A percentile compares a stretch with the other conserved stretches of the same genome.
phyloP scores from a whole-genome alignment of 1,140 invertebrate species.

The Bombus confusus region DNA sequence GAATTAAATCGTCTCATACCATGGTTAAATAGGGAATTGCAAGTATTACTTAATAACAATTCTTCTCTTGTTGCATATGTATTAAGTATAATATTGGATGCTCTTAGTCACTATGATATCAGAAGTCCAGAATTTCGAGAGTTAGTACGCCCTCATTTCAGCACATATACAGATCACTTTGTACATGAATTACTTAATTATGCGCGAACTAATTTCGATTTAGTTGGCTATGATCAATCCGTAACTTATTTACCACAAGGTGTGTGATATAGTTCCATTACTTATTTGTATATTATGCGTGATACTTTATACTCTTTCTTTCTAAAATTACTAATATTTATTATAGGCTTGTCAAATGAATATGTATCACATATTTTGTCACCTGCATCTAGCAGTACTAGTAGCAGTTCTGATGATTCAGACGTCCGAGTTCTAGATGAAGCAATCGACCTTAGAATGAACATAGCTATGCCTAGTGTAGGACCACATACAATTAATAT shows the following conservation, averaged over 20 bases:
- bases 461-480: slow-evolving; percentile 54
- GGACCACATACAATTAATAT: slow-evolving; percentile 65
- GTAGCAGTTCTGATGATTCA: slow-evolving; percentile 69
- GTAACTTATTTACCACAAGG: slow-evolving; percentile 76
- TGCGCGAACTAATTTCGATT: slow-evolving; percentile 92
- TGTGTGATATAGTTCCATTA: slow-evolving; percentile 3
- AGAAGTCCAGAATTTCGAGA: slow-evolving; percentile 88
- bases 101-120: slow-evolving; percentile 88
- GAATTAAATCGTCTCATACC: slow-evolving; percentile 91
- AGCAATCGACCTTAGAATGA: slow-evolving; percentile 63
- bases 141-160: slow-evolving; percentile 84
- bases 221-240: slow-evolving; percentile 88
- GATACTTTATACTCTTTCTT: background rate
- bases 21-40: slow-evolving; percentile 94
- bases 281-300: slow-evolving; percentile 3
- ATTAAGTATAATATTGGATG: slow-evolving; percentile 86
- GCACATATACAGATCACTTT: slow-evolving; percentile 89
- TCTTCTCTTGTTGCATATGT: slow-evolving; percentile 86
- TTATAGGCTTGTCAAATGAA: slow-evolving; percentile 68
- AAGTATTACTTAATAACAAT: slow-evolving; percentile 86
- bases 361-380: slow-evolving; percentile 66
- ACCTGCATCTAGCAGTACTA: slow-evolving; percentile 61
- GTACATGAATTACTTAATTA: slow-evolving; percentile 94
- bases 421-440: slow-evolving; percentile 73
- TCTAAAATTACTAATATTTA: slow-evolving; percentile 12